phyloP scores from a whole-genome alignment of 2,888 invertebrate species.

The Micropterix aruncella region DNA sequence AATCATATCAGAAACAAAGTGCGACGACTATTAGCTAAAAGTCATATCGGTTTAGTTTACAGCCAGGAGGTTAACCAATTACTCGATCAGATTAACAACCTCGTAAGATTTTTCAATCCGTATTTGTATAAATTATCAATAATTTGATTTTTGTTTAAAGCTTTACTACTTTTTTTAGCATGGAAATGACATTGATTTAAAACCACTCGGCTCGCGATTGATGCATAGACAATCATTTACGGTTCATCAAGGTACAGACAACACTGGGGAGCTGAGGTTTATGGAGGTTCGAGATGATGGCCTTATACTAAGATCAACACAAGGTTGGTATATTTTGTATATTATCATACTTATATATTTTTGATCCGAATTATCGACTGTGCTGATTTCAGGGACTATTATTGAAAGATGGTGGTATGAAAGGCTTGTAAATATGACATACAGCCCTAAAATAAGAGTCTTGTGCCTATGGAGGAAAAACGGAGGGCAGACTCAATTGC shows the following conservation, averaged over 20 bases:
- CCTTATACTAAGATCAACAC: constrained; percentile 60
- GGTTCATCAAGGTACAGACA: constrained; percentile 91
- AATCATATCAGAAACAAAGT: constrained; percentile 75
- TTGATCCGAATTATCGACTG: constrained; percentile 1
- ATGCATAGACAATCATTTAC: constrained; percentile 96
- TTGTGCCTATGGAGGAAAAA: constrained; percentile 94
- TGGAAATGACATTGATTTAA: constrained; percentile 95
- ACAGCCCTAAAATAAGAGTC: constrained; percentile 95
- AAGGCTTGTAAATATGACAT: constrained; percentile 97
- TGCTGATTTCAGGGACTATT: constrained; percentile 63
- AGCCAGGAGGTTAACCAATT: constrained; percentile 96
- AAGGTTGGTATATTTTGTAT: constrained; percentile 20
- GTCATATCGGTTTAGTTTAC: constrained; percentile 94
- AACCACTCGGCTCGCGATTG: constrained; percentile 88
- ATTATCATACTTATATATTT: background rate
- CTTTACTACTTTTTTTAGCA: constrained; percentile 56
- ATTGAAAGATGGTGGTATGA: constrained; percentile 99
- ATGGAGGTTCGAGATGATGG: constrained; percentile 96
- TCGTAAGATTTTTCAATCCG: too few relatives aligned
- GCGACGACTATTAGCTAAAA: constrained; percentile 88
- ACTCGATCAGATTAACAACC: constrained; percentile 83
- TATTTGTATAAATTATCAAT: too few relatives aligned
- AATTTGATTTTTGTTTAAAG: too few relatives aligned
- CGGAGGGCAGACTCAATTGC: constrained; percentile 86
- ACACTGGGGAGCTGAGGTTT: constrained; percentile 76